phyloP scores from a whole-genome alignment of 2,888 invertebrate genomes.

The Acleris cristana region DNA sequence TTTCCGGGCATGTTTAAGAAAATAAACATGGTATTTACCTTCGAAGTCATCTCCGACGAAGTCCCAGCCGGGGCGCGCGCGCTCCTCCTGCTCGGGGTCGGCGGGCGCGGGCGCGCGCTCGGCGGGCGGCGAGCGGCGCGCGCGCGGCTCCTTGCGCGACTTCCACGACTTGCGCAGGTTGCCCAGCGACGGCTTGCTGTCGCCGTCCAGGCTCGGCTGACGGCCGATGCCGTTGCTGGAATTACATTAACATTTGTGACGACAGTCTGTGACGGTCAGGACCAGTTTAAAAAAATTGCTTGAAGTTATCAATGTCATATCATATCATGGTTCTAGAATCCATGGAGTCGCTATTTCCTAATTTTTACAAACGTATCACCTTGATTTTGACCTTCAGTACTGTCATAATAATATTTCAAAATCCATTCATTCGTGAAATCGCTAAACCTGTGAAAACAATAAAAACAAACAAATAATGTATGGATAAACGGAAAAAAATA shows the following conservation, averaged over 20 bases:
- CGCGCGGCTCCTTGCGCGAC: conserved; percentile 78
- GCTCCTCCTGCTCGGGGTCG: conserved; percentile 62
- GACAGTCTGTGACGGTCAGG: not conserved
- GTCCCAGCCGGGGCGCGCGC: conserved; percentile 84
- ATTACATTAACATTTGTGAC: not conserved
- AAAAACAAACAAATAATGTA: no score
- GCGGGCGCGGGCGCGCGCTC: conserved; percentile 66
- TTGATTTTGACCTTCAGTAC: no score
- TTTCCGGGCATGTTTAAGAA: no score
- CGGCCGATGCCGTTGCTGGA: conserved; percentile 71
- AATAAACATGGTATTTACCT: conserved; percentile 51
- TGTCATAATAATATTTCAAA: no score
- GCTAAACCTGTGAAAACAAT: no score
- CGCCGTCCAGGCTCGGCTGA: conserved; percentile 66
- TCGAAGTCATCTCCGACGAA: conserved; percentile 93
- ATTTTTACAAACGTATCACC: no score
- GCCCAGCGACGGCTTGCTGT: conserved; percentile 68
- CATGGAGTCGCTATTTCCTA: no score
- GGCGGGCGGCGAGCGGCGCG: conserved; percentile 71
- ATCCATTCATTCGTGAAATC: no score
- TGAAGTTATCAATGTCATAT: no score
- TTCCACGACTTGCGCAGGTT: conserved; percentile 80
- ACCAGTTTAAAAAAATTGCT: not conserved
- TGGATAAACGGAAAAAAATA: no score
- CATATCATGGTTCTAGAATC: no score